These are phyloP conservation scores for Arctocebus calabarensis DNA, from an alignment of 2,797 vertebrate species.

Conservation along the genomic window DNA sequence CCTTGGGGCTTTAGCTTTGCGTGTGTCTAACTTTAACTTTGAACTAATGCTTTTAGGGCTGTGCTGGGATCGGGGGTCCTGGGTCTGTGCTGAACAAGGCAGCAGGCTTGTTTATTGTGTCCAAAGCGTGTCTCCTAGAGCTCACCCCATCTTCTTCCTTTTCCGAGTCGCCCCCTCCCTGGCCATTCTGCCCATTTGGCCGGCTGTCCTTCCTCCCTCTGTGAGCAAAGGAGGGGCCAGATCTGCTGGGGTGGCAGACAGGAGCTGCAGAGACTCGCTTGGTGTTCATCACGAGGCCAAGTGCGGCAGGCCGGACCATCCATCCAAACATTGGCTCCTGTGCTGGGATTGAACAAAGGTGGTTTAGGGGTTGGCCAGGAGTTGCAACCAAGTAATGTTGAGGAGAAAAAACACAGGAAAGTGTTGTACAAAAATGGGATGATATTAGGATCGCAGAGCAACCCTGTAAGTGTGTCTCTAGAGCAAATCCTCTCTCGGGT, in stretches of 20 bases:
- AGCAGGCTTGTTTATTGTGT: conserved; percentile 66
- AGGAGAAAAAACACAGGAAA: accelerated
- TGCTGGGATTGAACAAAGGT: background rate
- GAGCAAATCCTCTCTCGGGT: background rate
- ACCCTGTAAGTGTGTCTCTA: accelerated
- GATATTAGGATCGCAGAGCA: accelerated
- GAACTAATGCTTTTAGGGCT: conserved; percentile 73
- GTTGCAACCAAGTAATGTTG: background rate
- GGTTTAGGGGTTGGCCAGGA: background rate
- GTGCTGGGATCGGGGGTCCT: conserved; percentile 69
- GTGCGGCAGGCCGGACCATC: accelerated
- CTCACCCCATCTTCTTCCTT: background rate
- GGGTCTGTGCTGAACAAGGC: conserved; percentile 68
- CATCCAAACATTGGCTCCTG: accelerated
- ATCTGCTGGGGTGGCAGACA: too few species aligned
- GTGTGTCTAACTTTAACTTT: conserved; percentile 82
- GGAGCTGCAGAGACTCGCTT: accelerated
- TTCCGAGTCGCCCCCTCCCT: background rate
- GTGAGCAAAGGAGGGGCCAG: background rate
- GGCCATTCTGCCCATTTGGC: background rate
- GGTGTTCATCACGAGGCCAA: accelerated
- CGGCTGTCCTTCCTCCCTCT: background rate
- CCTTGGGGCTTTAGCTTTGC: conserved; percentile 72
- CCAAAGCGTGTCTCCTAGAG: background rate
- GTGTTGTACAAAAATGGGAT: accelerated